These are phyloP conservation scores for Halictus quadricinctus DNA, from an alignment of 2,888 invertebrate genomes.

Conservation along the genomic window DNA sequence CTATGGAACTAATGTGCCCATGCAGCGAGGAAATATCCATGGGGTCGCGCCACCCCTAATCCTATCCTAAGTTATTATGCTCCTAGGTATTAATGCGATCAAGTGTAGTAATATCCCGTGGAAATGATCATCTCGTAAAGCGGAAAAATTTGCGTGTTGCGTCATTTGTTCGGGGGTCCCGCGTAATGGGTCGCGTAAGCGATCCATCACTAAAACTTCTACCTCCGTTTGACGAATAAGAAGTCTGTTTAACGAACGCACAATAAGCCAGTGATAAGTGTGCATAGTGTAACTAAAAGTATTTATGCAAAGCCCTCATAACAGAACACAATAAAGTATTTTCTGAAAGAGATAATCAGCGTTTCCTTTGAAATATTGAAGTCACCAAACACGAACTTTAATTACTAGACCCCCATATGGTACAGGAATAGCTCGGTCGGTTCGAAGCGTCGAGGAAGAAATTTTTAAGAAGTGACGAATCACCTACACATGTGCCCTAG, in stretches of 20 bases:
- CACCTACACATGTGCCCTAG: slow-evolving; percentile 31
- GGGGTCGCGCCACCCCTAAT: slow-evolving; percentile 56
- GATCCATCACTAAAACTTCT: slow-evolving; percentile 40
- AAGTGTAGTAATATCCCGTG: slow-evolving; percentile 68
- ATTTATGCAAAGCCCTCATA: background rate
- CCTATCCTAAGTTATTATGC: slow-evolving; percentile 52
- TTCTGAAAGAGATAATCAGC: background rate
- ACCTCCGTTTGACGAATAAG: slow-evolving; percentile 17
- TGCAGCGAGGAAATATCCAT: slow-evolving; percentile 31
- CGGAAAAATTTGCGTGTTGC: slow-evolving; percentile 49
- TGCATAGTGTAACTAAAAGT: background rate
- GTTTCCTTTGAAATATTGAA: background rate
- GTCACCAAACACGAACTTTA: background rate
- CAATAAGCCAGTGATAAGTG: background rate
- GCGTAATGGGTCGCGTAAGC: slow-evolving; percentile 40
- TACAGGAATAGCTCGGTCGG: slow-evolving; percentile 20
- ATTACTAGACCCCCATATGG: background rate
- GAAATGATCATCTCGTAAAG: slow-evolving; percentile 59
- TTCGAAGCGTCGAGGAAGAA: background rate
- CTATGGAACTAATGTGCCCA: slow-evolving; percentile 26
- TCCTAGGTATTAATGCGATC: slow-evolving; percentile 60
- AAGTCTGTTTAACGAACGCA: slow-evolving; percentile 17
- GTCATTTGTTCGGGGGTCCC: slow-evolving; percentile 36
- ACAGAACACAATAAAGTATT: background rate
- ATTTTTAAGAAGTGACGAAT: slow-evolving; percentile 33